Percentiles rank a stretch among this genome's conserved stretches.
Conservation (phyloP, 2,797 vertebrate species). For the Darevskia mixta region DNA sequence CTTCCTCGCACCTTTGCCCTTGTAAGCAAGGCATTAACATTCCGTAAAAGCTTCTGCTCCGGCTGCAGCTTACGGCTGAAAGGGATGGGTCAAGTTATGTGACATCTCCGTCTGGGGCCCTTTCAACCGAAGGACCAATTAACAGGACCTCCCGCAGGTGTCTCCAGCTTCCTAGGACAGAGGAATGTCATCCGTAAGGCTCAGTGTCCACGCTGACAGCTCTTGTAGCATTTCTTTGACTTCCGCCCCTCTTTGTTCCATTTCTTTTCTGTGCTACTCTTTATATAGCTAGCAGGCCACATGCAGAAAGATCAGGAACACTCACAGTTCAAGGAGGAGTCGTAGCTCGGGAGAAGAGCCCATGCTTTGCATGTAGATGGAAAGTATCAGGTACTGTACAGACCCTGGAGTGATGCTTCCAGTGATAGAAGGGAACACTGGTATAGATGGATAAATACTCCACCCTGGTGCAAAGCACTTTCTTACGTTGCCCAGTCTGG, state of each 20-base stretch:
- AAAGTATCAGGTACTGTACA: not conserved
- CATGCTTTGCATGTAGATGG: not conserved
- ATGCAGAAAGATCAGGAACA: not conserved
- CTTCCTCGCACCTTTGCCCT: not conserved
- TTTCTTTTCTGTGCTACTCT: not conserved
- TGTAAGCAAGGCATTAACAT: constrained; percentile 2
- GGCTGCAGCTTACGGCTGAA: not conserved
- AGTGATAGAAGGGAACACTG: not conserved
- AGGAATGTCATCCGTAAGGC: not conserved
- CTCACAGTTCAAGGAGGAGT: not conserved
- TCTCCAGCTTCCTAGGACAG: not conserved
- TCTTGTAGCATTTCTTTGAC: not conserved
- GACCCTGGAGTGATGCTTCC: not conserved
- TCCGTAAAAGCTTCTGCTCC: not conserved
- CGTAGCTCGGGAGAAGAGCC: not conserved
- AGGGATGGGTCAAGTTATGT: not conserved
- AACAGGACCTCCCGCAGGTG: not conserved
- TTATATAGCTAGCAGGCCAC: not conserved
- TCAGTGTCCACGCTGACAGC: not conserved
- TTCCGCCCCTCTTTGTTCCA: not conserved
- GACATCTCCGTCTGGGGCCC: not conserved
- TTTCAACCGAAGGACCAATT: not conserved
- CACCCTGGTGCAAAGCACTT: not conserved
- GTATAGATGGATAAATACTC: no score
- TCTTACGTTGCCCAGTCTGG: not conserved